Conservation (phyloP, 2,888 invertebrate genomes). For the Hypselothyrea guttata region DNA sequence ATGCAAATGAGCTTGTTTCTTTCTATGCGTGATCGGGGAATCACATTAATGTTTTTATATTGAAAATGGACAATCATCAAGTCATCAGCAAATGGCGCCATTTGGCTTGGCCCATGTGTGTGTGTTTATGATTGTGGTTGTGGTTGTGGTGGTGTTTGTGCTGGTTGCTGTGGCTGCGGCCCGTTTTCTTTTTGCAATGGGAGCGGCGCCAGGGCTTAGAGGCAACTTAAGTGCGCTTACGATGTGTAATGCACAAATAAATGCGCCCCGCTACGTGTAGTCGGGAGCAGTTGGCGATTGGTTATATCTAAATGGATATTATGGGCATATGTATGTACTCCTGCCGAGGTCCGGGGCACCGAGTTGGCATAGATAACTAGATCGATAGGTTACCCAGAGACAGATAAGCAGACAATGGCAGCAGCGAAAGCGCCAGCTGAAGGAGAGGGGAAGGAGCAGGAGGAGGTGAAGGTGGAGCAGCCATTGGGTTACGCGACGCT, state of each 20-base stretch:
- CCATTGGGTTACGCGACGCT: slow-evolving; percentile 19
- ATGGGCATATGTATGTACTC: slow-evolving; percentile 66
- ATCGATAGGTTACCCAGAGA: slow-evolving; percentile 62
- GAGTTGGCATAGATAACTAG: slow-evolving; percentile 67
- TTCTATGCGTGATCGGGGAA: no score
- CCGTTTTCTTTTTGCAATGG: slow-evolving; percentile 66
- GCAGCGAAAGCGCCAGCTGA: background rate
- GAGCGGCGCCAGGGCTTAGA: slow-evolving; percentile 79
- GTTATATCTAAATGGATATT: slow-evolving; percentile 74
- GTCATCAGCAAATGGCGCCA: slow-evolving; percentile 56
- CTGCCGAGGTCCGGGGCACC: slow-evolving; percentile 22
- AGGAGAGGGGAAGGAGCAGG: slow-evolving; percentile 4
- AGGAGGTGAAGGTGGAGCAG: slow-evolving; percentile 1
- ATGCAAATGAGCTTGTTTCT: slow-evolving; percentile 22
- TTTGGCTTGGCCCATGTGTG: slow-evolving; percentile 20
- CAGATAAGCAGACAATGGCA: slow-evolving; percentile 51
- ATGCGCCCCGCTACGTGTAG: slow-evolving; percentile 44
- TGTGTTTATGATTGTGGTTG: slow-evolving; percentile 16
- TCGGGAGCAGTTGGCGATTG: slow-evolving; percentile 46
- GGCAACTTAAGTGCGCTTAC: slow-evolving; percentile 73
- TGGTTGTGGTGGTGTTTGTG: slow-evolving; percentile 12
- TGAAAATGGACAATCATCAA: slow-evolving; percentile 44
- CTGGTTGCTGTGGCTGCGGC: slow-evolving; percentile 25
- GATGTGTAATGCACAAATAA: slow-evolving; percentile 73
- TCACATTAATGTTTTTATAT: no score